Base-by-base conservation (phyloP, 2,888 invertebrate species). In the Tineola bisselliella region DNA sequence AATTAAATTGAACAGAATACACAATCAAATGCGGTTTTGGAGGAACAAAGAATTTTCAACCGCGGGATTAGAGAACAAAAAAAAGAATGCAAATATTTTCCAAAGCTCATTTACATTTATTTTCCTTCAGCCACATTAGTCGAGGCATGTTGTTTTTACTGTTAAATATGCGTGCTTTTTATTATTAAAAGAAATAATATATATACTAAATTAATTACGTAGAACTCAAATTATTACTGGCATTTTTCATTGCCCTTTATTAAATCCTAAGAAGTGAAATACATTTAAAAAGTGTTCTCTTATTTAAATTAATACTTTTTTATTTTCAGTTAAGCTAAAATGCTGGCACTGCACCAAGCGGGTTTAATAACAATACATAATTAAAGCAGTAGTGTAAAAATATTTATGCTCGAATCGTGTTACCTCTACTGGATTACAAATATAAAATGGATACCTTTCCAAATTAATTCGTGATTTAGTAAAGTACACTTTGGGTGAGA, bases 31-130 rank as follows among this genome's bases (percentile, higher is more conserved):
- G 33, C 33, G 58, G 58, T 25, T 12, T 2, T 18, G 54, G 54
- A 54, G 54, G 33, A 58, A 58, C 58, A 58, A 58, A 58, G 58
- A 15, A 58, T 25, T 33, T 31, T 58, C 17, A 33, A 31, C 33
- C 58, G 58, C 33, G 33, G 17, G 31, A 19, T 56, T 58, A 8
- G 58, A 58, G 58, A 33, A 58, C 25, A 31, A 58, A 58, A 61
- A 61, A 65, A 68, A 67, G 64, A 56, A 61, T 59, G 63, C 61
- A 68, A 69, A 69, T 70, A 72, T 74, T 74, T 74, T 72, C 65
- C 69, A 72, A 73, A 69, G 68, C 73, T 71, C 68, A 75, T 76
- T 75, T 70, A 68, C 70, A 70, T 74, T 72, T 69, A 69, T 70
- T 64, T 68, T 66, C 66, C 65, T 68, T 63, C 62, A 64, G 63